A percentile compares a stretch with the other conserved stretches of the same genome.
Conservation (phyloP, 2,113 vertebrate genomes). For the Hymenochirus boettgeri region DNA sequence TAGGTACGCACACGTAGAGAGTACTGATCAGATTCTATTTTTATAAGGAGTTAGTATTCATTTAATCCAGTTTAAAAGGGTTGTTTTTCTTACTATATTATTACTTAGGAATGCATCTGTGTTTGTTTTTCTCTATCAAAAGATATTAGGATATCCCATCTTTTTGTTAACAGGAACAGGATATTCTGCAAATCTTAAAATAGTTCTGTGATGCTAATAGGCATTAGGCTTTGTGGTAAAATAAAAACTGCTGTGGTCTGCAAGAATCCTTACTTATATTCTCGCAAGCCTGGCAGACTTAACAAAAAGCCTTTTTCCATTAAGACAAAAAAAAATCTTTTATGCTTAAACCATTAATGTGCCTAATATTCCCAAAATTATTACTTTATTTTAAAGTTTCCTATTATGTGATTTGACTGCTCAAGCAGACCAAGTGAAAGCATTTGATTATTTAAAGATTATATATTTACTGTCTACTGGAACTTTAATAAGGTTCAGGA, state of each 20-base stretch:
- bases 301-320: conserved; percentile 44
- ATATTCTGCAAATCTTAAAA: neutral
- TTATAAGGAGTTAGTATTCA: too few species aligned
- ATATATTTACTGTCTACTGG: too few species aligned
- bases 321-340: conserved; percentile 41
- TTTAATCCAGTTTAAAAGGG: too few species aligned
- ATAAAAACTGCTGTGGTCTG: conserved; percentile 29
- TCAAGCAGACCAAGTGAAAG: too few species aligned
- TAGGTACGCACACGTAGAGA: too few species aligned
- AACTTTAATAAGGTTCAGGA: too few species aligned
- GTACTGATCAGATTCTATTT: too few species aligned
- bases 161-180: neutral
- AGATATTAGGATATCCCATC: neutral
- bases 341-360: conserved; percentile 33
- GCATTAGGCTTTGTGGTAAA: neutral
- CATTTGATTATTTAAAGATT: too few species aligned
- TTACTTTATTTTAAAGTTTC: too few species aligned
- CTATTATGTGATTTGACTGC: too few species aligned
- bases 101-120: neutral
- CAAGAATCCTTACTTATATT: conserved; percentile 24
- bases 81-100: too few species aligned
- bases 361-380: neutral
- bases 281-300: conserved; percentile 42
- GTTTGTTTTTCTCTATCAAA: conserved; percentile 14
- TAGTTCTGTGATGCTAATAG: conserved; percentile 9